Evolutionary conservation across 2,888 invertebrate genomes (phyloP), one percentile per base, ranked within the genome.

Genomic region (Hypena proboscidalis): DNA sequence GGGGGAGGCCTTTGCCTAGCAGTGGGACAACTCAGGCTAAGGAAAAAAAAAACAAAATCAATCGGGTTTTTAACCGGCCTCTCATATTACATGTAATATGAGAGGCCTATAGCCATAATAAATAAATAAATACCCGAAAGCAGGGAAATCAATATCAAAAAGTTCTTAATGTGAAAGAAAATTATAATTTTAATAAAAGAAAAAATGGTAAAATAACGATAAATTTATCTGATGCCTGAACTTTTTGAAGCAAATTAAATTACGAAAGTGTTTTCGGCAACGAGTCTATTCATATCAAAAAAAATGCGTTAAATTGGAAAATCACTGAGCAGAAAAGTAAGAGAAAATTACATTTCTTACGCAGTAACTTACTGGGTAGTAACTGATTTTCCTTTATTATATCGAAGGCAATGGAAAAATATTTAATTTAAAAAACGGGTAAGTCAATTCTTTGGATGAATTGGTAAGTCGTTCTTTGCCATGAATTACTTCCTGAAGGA

Each of bases 251-350:
- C 22, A 15, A 25, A 13, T 36, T 29, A 17, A 19, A 29, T n/a
- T 23, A 25, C 51, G 34, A 15, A 47, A 51, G 46, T 60, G 56
- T 40, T 39, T 43, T 45, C 21, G 38, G 40, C 68, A 68, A 70
- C 65, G 67, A 70, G 60, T 61, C 65, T 51, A 67, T 72, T 72
- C 69, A 72, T 45, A 36, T 61, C 55, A 20, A 58, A 59, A 65
- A 64, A 61, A 67, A 57, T 64, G 59, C 53, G 56, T 61, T 57
- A 72, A 70, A 70, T 69, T 72, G 66, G 57, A 68, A 64, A 69
- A 69, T 67, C 67, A 59, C 43, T 58, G 64, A 64, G 49, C 54
- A 55, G 58, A 39, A 45, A 53, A 43, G 44, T 54, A 51, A 56
- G 46, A 48, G 64, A 61, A 67, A 72, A 70, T 69, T 70, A 62